A percentile compares a stretch with the other conserved stretches of the same genome.
phyloP scores from a whole-genome alignment of 2,888 invertebrate genomes.

The Pteria penguin region DNA sequence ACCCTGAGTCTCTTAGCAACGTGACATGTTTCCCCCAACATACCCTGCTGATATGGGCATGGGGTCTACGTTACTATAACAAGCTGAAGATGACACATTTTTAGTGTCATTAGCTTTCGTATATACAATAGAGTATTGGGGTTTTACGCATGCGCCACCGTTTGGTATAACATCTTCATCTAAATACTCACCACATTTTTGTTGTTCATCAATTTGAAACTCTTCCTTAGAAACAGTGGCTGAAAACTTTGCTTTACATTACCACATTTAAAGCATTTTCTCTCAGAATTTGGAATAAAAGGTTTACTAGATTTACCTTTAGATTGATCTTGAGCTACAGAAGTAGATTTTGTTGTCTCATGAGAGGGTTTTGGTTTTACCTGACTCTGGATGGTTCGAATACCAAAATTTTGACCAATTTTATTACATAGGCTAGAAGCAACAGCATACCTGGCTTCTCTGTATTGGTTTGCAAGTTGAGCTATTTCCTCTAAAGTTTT shows the following conservation, averaged over 20 bases:
- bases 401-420: background rate
- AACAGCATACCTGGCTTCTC: conserved; percentile 8
- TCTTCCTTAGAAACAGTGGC: background rate
- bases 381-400: background rate
- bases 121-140: too few species aligned
- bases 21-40: conserved; percentile 12
- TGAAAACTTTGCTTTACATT: background rate
- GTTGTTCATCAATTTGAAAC: too few species aligned
- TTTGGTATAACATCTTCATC: too few species aligned
- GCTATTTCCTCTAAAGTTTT: conserved; percentile 13
- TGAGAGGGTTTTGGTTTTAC: background rate
- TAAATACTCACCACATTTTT: too few species aligned
- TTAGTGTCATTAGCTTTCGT: too few species aligned
- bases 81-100: background rate
- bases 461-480: conserved; percentile 19
- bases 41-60: conserved; percentile 18
- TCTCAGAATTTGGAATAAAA: too few species aligned
- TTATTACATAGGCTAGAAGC: conserved; percentile 10
- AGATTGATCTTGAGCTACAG: too few species aligned
- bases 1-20: conserved; percentile 27
- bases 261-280: background rate
- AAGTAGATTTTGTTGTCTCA: background rate
- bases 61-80: background rate
- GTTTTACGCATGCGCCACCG: too few species aligned
- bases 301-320: too few species aligned